These are phyloP conservation scores for Picathartes gymnocephalus DNA, from an alignment of 2,113 vertebrate species.

Conservation along the genomic window DNA sequence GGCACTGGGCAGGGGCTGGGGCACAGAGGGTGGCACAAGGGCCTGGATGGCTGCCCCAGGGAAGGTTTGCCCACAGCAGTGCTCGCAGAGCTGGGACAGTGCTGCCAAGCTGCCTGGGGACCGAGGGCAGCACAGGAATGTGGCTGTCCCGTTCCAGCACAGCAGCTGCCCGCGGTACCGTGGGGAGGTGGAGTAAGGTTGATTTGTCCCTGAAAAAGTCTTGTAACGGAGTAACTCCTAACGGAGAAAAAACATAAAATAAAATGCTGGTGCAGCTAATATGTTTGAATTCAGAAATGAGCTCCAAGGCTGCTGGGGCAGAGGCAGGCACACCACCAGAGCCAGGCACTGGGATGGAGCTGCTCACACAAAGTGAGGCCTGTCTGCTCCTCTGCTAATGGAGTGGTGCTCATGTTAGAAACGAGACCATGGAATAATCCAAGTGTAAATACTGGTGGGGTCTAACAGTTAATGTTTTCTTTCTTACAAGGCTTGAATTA, in stretches of 20 bases:
- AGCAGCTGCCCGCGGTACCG: rapidly evolving
- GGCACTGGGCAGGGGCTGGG: background rate
- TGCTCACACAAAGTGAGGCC: background rate
- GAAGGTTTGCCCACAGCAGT: background rate
- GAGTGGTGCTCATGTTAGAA: background rate
- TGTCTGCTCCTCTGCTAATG: background rate
- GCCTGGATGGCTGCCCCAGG: background rate
- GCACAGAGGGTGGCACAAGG: background rate
- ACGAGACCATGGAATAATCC: background rate
- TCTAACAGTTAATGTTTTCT: conserved; percentile 41
- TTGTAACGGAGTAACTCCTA: background rate
- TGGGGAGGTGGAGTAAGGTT: background rate
- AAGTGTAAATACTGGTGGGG: conserved; percentile 46
- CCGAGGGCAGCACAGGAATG: background rate
- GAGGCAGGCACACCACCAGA: background rate
- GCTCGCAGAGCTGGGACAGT: background rate
- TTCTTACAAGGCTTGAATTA: conserved; percentile 55
- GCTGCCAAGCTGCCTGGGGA: background rate
- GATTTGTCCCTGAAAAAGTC: background rate
- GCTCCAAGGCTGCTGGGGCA: background rate
- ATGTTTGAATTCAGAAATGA: background rate
- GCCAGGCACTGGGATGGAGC: background rate
- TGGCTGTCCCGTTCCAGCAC: background rate
- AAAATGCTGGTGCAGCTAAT: rapidly evolving
- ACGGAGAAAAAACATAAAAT: background rate